These are phyloP conservation scores for Phymastichus coffea DNA, from an alignment of 1,140 invertebrate genomes.

Conservation along the genomic window DNA sequence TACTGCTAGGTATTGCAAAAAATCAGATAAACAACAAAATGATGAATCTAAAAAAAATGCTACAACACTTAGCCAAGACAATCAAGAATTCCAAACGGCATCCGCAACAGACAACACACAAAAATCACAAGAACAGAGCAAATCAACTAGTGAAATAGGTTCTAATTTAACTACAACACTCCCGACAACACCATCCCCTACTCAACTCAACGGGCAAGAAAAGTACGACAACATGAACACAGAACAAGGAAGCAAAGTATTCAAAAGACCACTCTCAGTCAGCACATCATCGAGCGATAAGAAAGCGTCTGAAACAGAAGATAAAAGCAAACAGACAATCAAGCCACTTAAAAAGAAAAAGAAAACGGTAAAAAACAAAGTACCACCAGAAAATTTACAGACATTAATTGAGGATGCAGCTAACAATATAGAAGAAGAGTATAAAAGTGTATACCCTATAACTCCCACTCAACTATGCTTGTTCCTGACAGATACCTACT, in stretches of 20 bases:
- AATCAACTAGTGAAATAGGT: too few relatives aligned
- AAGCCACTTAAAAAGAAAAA: neutral
- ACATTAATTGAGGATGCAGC: neutral
- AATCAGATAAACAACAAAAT: too few relatives aligned
- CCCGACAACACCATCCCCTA: neutral
- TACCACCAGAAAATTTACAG: neutral
- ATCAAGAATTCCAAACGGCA: too few relatives aligned
- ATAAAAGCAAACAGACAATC: neutral
- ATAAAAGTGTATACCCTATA: neutral
- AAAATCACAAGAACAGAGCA: too few relatives aligned
- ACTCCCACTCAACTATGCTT: too few relatives aligned
- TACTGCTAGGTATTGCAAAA: neutral
- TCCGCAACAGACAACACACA: too few relatives aligned
- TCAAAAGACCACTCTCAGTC: neutral
- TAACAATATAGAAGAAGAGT: neutral
- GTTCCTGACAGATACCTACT: too few relatives aligned
- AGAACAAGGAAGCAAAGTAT: neutral
- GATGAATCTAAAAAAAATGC: too few relatives aligned
- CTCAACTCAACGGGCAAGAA: neutral
- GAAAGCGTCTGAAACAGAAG: neutral
- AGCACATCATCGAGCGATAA: neutral
- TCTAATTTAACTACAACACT: too few relatives aligned
- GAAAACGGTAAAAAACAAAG: neutral
- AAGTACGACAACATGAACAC: neutral
- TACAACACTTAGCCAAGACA: too few relatives aligned